These are phyloP conservation scores for Mus minutoides DNA, from an alignment of 2,797 vertebrate species.

Conservation along the genomic window DNA sequence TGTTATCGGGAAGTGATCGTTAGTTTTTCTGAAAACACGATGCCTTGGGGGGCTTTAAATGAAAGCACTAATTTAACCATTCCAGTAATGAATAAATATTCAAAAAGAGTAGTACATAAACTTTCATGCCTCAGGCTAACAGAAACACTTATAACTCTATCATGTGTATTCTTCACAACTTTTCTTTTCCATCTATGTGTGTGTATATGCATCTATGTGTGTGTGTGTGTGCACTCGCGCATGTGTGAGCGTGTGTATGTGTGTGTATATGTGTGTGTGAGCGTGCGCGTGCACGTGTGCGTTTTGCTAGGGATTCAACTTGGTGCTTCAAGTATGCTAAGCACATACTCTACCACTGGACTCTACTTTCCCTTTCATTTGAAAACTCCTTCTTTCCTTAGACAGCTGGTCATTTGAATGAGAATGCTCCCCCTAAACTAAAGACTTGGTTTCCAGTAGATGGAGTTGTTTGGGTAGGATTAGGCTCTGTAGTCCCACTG, in stretches of 20 bases:
- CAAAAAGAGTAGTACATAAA: constrained; percentile 54
- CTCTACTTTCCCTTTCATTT: constrained; percentile 37
- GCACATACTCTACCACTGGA: not conserved
- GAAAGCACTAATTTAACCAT: constrained; percentile 63
- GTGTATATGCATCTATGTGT: no score
- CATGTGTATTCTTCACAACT: constrained; percentile 16
- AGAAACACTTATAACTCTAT: constrained; percentile 46
- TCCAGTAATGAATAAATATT: constrained; percentile 69
- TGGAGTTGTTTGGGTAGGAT: not conserved
- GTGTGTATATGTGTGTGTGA: not conserved
- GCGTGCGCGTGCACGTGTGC: not conserved
- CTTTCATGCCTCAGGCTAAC: constrained; percentile 62
- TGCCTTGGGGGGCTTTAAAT: constrained; percentile 50
- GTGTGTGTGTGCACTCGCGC: no score
- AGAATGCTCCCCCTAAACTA: not conserved
- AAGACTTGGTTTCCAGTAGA: not conserved
- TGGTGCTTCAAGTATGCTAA: not conserved
- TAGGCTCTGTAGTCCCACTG: not conserved
- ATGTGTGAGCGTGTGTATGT: no score
- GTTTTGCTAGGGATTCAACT: not conserved
- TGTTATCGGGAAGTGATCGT: constrained; percentile 69
- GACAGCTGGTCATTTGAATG: not conserved
- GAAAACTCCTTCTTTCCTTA: constrained; percentile 61
- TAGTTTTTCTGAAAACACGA: constrained; percentile 71
- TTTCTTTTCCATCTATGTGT: constrained; percentile 40